Evolutionary conservation across 2,113 vertebrate species (phyloP).

Genomic region (Microtus oregoni): DNA sequence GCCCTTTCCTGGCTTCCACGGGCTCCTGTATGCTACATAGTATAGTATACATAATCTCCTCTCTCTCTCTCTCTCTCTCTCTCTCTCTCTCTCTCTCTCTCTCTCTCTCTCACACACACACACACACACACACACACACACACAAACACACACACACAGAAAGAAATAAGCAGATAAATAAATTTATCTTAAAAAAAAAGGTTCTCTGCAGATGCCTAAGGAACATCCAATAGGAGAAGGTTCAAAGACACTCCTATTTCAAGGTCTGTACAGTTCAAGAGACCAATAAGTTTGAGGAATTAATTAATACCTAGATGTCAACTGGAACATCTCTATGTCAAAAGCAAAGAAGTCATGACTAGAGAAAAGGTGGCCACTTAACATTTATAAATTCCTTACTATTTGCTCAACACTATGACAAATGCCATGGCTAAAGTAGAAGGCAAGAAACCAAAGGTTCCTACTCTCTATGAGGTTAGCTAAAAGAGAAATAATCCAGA

Average conservation of each 20-base stretch:
- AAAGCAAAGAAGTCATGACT: background rate
- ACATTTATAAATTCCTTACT: background rate
- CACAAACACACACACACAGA: background rate
- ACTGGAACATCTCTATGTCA: background rate
- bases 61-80: too few relatives aligned
- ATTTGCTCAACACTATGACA: background rate
- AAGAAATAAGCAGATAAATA: background rate
- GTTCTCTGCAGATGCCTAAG: background rate
- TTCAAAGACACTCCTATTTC: background rate
- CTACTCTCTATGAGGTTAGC: background rate
- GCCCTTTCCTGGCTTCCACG: background rate
- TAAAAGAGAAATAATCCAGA: background rate
- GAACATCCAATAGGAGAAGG: background rate
- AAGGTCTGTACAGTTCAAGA: conserved; percentile 9
- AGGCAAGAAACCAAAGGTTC: background rate
- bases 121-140: background rate
- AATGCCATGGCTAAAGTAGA: background rate
- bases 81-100: too few relatives aligned
- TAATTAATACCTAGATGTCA: conserved; percentile 15
- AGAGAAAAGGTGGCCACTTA: background rate
- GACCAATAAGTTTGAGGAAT: conserved; percentile 39
- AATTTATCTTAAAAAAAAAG: background rate
- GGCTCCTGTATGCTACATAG: background rate
- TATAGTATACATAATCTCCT: background rate
- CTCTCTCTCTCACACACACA: too few relatives aligned